Evolutionary conservation across 2,888 invertebrate genomes (phyloP), one percentile per base, ranked within the genome.

Genomic region (Lissonota sp.): DNA sequence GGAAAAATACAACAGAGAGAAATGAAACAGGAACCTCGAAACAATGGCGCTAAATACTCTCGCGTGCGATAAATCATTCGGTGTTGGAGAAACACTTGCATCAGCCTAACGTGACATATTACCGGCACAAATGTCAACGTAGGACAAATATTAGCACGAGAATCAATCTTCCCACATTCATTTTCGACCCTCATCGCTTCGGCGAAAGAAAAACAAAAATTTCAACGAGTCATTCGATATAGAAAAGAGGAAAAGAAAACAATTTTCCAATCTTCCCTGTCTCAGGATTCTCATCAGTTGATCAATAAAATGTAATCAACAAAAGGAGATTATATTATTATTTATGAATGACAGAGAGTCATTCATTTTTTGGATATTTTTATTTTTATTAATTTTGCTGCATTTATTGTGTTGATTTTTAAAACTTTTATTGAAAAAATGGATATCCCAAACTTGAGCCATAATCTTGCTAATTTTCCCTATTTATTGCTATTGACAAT

Each of bases 61-160:
- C 57, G 8, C 7, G 55, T 62, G 72, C 58, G 67, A 78, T 72
- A 72, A 78, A 78, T 78, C 72, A 71, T 67, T 14, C 44, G 26
- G 4, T 0, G 44, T 44, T 10, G 6, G 44, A 6, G 44, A 4
- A 10, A 44, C 44, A 44, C 10, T 44, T 44, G 44, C 44, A 44
- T 44, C 44, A 60, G 44, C 39, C 58, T 70, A 60, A 10, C 12
- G 60, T 8, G 51, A 51, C 51, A 40, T n/a, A n/a, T 44, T 10
- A 16, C 16, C 58, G 39, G 14, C 12, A 5, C 44, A 44, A 44
- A 44, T 8, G 26, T 26, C 26, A 26, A 26, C 26, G 26, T 26
- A 44, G 7, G 44, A 44, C 44, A 8, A 44, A 44, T 44, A 10
- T 44, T 44, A 8, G 44, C 44, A 44, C 44, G 26, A 26, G 26